Evolutionary conservation across 30 jellyfish, hydroid and myxozoan genomes (phyloP).

Genomic region (Pseudorhiza aurosa): DNA sequence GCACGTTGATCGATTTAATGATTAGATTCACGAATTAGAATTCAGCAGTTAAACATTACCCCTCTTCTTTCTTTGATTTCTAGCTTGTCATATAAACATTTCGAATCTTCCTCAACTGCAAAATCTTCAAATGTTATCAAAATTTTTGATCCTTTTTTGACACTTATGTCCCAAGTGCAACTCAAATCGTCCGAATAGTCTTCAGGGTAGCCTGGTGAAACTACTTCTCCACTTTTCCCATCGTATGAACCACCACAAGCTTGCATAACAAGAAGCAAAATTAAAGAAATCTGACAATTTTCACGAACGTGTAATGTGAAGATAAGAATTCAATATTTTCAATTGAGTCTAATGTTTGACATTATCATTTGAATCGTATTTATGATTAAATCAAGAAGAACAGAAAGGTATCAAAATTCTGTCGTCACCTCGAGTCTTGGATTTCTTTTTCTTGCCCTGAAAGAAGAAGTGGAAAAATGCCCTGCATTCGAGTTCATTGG

Average conservation of each 20-base stretch:
- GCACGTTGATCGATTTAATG: too few species aligned
- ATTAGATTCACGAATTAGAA: too few species aligned
- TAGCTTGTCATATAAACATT: slow-evolving; percentile 51
- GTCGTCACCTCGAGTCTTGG: slow-evolving; percentile 5
- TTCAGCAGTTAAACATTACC: too few species aligned
- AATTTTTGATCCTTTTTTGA: slow-evolving; percentile 60
- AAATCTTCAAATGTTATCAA: slow-evolving; percentile 49
- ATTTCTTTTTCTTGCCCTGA: slow-evolving; percentile 27
- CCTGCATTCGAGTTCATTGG: neutral
- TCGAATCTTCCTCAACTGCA: slow-evolving; percentile 67
- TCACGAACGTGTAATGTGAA: too few species aligned
- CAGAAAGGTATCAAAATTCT: neutral
- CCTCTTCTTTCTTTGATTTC: slow-evolving; percentile 59
- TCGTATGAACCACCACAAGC: slow-evolving; percentile 64
- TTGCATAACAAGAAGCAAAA: too few species aligned
- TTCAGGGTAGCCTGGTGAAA: slow-evolving; percentile 77
- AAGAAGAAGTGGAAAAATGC: neutral
- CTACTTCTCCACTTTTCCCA: slow-evolving; percentile 49
- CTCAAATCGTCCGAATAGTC: slow-evolving; percentile 60
- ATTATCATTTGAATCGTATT: neutral
- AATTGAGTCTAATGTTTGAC: too few species aligned
- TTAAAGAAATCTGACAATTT: too few species aligned
- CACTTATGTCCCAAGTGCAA: slow-evolving; percentile 64
- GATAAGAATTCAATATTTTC: too few species aligned
- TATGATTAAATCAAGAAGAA: neutral